Evolutionary conservation across 2,888 invertebrate genomes (phyloP).

Genomic region (Tiliacea citrago): DNA sequence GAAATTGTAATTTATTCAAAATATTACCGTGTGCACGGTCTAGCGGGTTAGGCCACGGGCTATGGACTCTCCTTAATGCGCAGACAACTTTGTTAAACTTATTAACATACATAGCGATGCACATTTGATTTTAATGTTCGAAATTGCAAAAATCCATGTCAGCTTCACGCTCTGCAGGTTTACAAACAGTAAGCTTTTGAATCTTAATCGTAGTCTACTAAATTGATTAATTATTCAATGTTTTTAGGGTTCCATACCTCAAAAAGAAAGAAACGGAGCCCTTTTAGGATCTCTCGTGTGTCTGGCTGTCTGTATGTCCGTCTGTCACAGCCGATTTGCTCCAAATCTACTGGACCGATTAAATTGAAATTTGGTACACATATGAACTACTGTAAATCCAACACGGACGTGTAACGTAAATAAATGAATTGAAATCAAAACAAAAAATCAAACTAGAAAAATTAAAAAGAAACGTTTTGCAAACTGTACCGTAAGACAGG

Average conservation of each 20-base stretch:
- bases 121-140: constrained; percentile 60
- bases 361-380: too few species aligned
- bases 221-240: constrained; percentile 60
- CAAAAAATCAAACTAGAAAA: too few species aligned
- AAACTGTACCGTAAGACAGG: too few species aligned
- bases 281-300: too few species aligned
- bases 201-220: constrained; percentile 67
- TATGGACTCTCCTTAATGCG: constrained; percentile 60
- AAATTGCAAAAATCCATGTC: constrained; percentile 64
- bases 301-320: too few species aligned
- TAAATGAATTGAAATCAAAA: too few species aligned
- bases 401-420: too few species aligned
- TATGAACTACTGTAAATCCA: too few species aligned
- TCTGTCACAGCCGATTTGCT: too few species aligned
- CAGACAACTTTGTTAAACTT: constrained; percentile 72
- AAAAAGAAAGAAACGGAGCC: too few species aligned
- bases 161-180: constrained; percentile 55
- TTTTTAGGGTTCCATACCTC: background rate
- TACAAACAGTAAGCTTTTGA: constrained; percentile 66
- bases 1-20: constrained; percentile 67
- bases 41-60: constrained; percentile 57
- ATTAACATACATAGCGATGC: constrained; percentile 70
- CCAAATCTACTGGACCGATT: too few species aligned
- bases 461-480: too few species aligned
- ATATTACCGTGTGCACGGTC: constrained; percentile 66